A percentile compares a stretch with the other conserved stretches of the same genome.
These are phyloP conservation scores for Gerris buenoi DNA, from an alignment of 1,140 invertebrate genomes.

Conservation along the genomic window DNA sequence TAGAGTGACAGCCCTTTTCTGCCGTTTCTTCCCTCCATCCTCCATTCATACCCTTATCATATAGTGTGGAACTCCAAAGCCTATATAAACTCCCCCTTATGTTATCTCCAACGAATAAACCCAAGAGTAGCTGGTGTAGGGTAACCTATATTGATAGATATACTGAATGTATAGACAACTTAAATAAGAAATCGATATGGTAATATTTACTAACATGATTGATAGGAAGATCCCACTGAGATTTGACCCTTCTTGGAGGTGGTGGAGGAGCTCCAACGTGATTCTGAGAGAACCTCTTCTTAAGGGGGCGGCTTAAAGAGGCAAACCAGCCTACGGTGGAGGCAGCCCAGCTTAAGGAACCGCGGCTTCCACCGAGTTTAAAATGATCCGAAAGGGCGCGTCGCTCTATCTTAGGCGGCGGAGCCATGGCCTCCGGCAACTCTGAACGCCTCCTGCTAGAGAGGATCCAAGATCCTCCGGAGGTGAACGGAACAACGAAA, in stretches of 20 bases:
- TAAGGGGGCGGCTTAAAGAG: conserved; percentile 46
- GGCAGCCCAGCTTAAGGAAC: conserved; percentile 22
- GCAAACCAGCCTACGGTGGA: conserved; percentile 57
- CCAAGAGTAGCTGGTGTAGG: no score
- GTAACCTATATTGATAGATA: no score
- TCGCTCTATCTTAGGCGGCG: conserved; percentile 6
- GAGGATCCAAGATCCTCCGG: background rate
- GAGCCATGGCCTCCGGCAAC: conserved; percentile 1
- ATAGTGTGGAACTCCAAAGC: no score
- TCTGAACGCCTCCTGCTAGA: background rate
- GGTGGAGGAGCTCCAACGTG: background rate
- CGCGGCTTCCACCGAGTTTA: background rate
- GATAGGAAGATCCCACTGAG: conserved; percentile 18
- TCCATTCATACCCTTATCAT: no score
- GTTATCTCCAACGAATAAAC: no score
- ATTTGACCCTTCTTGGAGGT: conserved; percentile 13
- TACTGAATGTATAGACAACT: no score
- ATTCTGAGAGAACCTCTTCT: conserved; percentile 27
- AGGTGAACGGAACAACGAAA: background rate
- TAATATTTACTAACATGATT: background rate
- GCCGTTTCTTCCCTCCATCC: no score
- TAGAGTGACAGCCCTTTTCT: no score
- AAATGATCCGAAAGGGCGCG: conserved; percentile 11
- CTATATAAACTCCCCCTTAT: no score
- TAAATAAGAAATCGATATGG: no score